A percentile compares a stretch with the other conserved stretches of the same genome.
Conservation (phyloP, 2,797 vertebrate genomes). For the Dicrostonyx torquatus region DNA sequence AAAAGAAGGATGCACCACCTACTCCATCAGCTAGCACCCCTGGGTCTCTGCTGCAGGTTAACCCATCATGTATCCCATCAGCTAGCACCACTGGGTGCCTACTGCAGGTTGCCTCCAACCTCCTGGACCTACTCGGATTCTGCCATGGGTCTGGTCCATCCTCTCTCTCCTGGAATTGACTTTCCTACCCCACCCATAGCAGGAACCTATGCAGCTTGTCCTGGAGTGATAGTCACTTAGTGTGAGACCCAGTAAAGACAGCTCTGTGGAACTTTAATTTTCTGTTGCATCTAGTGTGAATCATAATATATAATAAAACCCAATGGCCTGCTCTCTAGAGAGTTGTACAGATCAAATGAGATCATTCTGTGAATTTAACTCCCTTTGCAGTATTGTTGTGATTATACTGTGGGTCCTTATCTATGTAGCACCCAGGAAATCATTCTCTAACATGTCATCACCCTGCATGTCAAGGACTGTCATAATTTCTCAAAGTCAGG, state of each 20-base stretch:
- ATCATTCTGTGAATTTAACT: background rate
- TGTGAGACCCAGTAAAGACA: background rate
- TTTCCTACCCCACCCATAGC: background rate
- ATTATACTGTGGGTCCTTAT: fast-evolving
- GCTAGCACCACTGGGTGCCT: background rate
- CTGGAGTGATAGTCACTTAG: background rate
- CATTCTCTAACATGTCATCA: background rate
- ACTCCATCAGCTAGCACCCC: no score
- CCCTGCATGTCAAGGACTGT: background rate
- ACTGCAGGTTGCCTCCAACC: background rate
- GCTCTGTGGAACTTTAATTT: background rate
- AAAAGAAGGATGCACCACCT: background rate
- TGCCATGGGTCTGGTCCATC: background rate
- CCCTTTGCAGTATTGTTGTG: background rate
- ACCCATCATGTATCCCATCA: background rate
- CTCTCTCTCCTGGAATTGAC: background rate
- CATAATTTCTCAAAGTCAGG: background rate
- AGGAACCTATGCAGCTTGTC: background rate
- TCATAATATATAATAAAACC: background rate
- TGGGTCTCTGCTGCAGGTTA: no score
- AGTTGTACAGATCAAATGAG: background rate
- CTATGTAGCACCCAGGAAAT: background rate
- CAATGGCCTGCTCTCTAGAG: background rate
- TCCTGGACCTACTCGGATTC: background rate
- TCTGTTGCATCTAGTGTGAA: background rate